These are phyloP conservation scores for Drosophila serrata DNA, from an alignment of 1,140 invertebrate species.

Conservation along the genomic window DNA sequence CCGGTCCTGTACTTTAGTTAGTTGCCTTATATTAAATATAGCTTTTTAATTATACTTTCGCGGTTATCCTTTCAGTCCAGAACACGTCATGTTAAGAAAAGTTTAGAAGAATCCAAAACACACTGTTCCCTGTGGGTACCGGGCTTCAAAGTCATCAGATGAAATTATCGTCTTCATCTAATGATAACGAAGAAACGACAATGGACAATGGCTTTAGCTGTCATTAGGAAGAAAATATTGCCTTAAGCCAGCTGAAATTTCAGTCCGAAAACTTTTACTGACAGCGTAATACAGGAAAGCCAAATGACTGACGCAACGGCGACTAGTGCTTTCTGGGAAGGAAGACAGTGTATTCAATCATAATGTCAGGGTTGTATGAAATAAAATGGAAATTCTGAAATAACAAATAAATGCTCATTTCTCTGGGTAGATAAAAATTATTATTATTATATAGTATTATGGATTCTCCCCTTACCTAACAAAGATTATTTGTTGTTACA, in stretches of 20 bases:
- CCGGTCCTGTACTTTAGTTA: background rate
- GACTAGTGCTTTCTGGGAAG: background rate
- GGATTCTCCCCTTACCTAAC: slow-evolving; percentile 49
- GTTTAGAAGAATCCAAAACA: background rate
- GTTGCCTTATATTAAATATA: background rate
- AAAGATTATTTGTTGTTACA: slow-evolving; percentile 61
- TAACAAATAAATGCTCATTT: too few relatives aligned
- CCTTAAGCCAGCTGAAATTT: slow-evolving; percentile 8
- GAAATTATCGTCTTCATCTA: background rate
- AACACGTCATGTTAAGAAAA: background rate
- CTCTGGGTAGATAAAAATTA: too few relatives aligned
- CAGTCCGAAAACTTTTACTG: slow-evolving; percentile 14
- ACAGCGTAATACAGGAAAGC: slow-evolving; percentile 8
- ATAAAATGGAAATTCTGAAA: too few relatives aligned
- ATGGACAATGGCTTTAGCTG: background rate
- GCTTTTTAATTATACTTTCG: background rate
- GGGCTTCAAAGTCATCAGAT: background rate
- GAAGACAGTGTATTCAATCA: background rate
- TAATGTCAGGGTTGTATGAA: background rate
- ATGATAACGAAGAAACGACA: background rate
- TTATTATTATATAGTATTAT: too few relatives aligned
- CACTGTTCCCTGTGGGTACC: background rate
- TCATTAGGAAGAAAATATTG: slow-evolving; percentile 4
- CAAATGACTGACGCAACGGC: background rate
- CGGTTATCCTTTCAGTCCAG: background rate